These are phyloP conservation scores for Trachymyrmex septentrionalis DNA, from an alignment of 1,140 invertebrate species.

Conservation along the genomic window DNA sequence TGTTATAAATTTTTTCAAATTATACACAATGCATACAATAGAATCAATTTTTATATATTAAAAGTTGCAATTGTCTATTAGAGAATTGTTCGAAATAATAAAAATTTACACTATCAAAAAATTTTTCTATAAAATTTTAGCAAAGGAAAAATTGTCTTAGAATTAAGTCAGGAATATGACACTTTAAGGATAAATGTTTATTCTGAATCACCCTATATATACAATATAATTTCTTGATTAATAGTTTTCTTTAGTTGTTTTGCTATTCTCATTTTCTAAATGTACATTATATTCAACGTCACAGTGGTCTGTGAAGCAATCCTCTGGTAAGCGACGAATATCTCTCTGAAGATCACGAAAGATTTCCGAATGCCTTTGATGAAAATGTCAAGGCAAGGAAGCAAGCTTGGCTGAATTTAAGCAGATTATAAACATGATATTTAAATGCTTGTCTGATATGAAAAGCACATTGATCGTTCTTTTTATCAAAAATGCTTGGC, in stretches of 20 bases:
- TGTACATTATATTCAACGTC: not conserved
- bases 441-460: conserved; percentile 10
- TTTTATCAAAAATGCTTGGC: not conserved
- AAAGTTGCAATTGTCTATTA: not conserved
- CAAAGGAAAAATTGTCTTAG: no score
- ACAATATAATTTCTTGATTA: not conserved
- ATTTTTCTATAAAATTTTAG: no score
- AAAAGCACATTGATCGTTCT: conserved; percentile 23
- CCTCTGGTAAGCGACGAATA: conserved; percentile 36
- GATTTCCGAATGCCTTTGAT: conserved; percentile 52
- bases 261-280: not conserved
- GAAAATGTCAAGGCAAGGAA: conserved; percentile 79
- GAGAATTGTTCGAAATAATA: not conserved
- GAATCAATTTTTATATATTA: not conserved
- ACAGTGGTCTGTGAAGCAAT: conserved; percentile 65
- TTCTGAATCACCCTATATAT: no score
- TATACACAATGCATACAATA: not conserved
- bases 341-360: conserved; percentile 49
- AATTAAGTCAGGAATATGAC: no score
- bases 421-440: conserved; percentile 2
- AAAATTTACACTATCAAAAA: conserved; percentile 16
- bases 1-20: not conserved
- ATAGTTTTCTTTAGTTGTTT: not conserved
- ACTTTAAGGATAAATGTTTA: no score
- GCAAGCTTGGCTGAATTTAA: conserved; percentile 36